phyloP scores from a whole-genome alignment of 2,797 vertebrate genomes.

The Fistularia tabacaria region DNA sequence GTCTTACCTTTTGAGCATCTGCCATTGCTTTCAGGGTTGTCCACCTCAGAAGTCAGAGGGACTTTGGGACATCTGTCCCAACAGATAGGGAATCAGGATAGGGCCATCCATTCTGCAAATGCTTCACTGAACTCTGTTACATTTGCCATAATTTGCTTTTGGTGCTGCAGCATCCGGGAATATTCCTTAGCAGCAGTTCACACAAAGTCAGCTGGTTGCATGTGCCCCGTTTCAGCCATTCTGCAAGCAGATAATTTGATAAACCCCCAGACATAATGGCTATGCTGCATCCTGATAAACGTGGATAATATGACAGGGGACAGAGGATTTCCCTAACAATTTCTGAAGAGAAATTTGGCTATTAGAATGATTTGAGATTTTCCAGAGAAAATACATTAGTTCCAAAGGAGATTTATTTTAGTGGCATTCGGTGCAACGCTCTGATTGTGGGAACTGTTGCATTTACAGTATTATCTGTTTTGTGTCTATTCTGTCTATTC shows the following conservation, averaged over 20 bases:
- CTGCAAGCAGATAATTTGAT: conserved; percentile 78
- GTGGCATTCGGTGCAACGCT: conserved; percentile 25
- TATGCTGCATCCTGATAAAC: conserved; percentile 77
- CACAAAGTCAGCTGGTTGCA: conserved; percentile 71
- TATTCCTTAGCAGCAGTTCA: conserved; percentile 73
- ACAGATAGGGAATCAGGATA: conserved; percentile 77
- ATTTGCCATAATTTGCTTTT: conserved; percentile 76
- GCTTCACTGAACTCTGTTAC: conserved; percentile 73
- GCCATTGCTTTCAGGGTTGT: conserved; percentile 76
- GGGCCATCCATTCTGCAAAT: conserved; percentile 71
- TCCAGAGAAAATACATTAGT: conserved; percentile 51
- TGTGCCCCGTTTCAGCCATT: conserved; percentile 76
- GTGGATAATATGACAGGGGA: conserved; percentile 73
- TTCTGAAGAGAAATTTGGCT: conserved; percentile 68
- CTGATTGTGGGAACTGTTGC: conserved; percentile 33
- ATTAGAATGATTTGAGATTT: conserved; percentile 72
- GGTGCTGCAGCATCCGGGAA: conserved; percentile 72
- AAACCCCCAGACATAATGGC: conserved; percentile 75
- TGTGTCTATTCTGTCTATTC: conserved; percentile 20
- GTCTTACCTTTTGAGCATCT: conserved; percentile 82
- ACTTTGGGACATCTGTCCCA: conserved; percentile 80
- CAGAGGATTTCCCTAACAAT: conserved; percentile 70
- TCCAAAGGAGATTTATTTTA: conserved; percentile 47
- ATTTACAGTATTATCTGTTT: conserved; percentile 30
- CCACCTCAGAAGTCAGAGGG: conserved; percentile 73